Conservation (phyloP, 92 coral and sea anemone species). For the Palythoa grandiflora region DNA sequence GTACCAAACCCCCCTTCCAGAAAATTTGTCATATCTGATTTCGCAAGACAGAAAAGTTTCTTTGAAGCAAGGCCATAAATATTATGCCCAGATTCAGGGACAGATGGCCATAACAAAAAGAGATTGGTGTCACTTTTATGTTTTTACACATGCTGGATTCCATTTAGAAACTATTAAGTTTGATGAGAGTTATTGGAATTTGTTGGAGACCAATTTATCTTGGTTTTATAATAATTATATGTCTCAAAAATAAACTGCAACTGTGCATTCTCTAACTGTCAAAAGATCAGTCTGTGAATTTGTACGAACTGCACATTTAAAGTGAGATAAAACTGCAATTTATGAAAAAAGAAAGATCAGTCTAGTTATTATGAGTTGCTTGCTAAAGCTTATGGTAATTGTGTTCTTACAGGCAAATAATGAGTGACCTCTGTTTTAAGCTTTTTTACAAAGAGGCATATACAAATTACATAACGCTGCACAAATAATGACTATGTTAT, state of each 20-base stretch:
- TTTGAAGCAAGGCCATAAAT: slow-evolving; percentile 42
- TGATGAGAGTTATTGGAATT: slow-evolving; percentile 48
- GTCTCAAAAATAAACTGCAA: slow-evolving; percentile 50
- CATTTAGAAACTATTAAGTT: slow-evolving; percentile 29
- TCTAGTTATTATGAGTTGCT: slow-evolving; percentile 13
- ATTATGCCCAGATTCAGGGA: slow-evolving; percentile 64
- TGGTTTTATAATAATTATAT: slow-evolving; percentile 47
- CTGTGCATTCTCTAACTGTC: slow-evolving; percentile 29
- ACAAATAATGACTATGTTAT: slow-evolving; percentile 48
- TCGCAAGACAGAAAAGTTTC: slow-evolving; percentile 25
- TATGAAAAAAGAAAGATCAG: slow-evolving; percentile 12
- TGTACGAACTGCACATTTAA: slow-evolving; percentile 14
- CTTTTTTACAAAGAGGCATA: slow-evolving; percentile 42
- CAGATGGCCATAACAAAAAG: slow-evolving; percentile 54
- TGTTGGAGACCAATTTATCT: slow-evolving; percentile 19
- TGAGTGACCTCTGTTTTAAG: slow-evolving; percentile 21
- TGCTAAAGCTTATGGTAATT: slow-evolving; percentile 13
- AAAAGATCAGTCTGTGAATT: slow-evolving; percentile 13
- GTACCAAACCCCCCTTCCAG: slow-evolving; percentile 36
- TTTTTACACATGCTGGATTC: slow-evolving; percentile 42
- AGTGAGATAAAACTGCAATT: slow-evolving; percentile 7
- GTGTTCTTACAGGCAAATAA: slow-evolving; percentile 14
- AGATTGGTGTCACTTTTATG: slow-evolving; percentile 59
- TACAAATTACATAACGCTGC: slow-evolving; percentile 58
- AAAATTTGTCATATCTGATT: slow-evolving; percentile 46